Conservation (phyloP, 2,797 vertebrate genomes). For the Naso thynnoides region DNA sequence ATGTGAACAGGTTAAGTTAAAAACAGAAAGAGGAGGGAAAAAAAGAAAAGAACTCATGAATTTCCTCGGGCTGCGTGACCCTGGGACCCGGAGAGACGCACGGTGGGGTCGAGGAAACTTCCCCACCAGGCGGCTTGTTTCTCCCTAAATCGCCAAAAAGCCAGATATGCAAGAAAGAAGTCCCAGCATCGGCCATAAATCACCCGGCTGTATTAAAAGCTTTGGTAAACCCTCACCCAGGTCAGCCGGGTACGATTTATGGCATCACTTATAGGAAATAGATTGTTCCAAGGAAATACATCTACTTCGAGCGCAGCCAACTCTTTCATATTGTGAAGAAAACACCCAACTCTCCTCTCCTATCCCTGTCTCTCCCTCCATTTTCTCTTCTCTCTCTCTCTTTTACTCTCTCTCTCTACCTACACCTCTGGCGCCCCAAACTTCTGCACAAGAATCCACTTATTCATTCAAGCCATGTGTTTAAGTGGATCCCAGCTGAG, state of each 20-base stretch:
- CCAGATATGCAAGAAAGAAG: constrained; percentile 54
- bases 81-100: constrained; percentile 38
- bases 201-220: constrained; percentile 71
- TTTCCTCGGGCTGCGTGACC: constrained; percentile 51
- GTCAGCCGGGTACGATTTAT: constrained; percentile 71
- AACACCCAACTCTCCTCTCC: background rate
- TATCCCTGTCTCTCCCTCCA: background rate
- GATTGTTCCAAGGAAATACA: constrained; percentile 69
- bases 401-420: background rate
- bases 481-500: constrained; percentile 58
- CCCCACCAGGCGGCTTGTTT: constrained; percentile 31
- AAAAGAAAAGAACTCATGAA: constrained; percentile 21
- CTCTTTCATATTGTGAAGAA: constrained; percentile 8
- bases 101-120: constrained; percentile 32
- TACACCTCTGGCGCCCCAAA: constrained; percentile 14
- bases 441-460: constrained; percentile 52
- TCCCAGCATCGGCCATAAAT: constrained; percentile 69
- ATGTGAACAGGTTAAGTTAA: background rate
- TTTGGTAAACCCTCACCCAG: constrained; percentile 71
- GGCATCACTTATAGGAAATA: constrained; percentile 67
- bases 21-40: background rate
- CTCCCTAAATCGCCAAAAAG: constrained; percentile 55
- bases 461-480: constrained; percentile 64
- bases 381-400: background rate
- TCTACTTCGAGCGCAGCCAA: constrained; percentile 32